Evolutionary conservation across 2,888 invertebrate genomes (phyloP).

Genomic region (Hyposoter dolosus): DNA sequence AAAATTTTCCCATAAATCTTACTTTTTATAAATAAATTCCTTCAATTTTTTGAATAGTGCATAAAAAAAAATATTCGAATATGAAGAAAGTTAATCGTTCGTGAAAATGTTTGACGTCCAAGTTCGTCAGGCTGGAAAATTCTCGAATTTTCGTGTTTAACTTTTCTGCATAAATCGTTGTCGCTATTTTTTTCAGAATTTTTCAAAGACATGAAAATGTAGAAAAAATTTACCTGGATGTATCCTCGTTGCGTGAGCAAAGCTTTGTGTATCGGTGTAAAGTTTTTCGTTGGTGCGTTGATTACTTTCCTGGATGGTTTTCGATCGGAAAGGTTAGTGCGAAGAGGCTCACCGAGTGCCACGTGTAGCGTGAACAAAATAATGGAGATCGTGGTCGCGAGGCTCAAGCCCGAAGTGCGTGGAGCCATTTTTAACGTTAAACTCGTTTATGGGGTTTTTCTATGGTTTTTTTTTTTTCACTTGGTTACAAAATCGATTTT

Average conservation of each 20-base stretch:
- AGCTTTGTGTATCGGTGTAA: constrained; percentile 86
- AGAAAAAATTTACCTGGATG: constrained; percentile 86
- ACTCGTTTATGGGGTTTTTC: background rate
- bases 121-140: no score
- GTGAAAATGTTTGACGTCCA: no score
- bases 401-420: constrained; percentile 3
- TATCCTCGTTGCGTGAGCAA: constrained; percentile 89
- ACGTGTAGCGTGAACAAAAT: constrained; percentile 14
- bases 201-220: background rate
- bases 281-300: constrained; percentile 27
- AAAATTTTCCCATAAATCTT: background rate
- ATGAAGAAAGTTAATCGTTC: no score
- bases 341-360: constrained; percentile 20
- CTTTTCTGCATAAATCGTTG: no score
- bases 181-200: background rate
- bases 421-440: constrained; percentile 41
- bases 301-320: constrained; percentile 5
- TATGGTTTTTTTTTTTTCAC: constrained; percentile 26
- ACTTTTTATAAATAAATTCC: no score
- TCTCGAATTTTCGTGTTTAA: no score
- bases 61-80: background rate
- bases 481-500: constrained; percentile 22
- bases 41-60: background rate
- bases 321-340: background rate
- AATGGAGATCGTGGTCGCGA: background rate